Evolutionary conservation across 2,888 invertebrate genomes (phyloP), one percentile per base, ranked within the genome.

Genomic region (Cepaea hortensis): DNA sequence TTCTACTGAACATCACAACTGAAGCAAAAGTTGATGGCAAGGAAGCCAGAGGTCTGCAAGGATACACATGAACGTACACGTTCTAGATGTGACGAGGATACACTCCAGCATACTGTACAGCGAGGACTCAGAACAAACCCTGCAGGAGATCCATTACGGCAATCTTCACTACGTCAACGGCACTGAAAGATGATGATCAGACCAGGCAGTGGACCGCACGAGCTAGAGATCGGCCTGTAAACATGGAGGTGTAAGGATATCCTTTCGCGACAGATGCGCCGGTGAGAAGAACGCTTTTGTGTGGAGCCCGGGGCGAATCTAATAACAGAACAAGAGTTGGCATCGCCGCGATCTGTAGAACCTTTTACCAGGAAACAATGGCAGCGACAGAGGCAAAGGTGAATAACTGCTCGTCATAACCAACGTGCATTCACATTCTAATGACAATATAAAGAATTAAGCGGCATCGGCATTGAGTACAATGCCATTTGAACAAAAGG

Each of bases 201-300:
- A 68, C n/a, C 5, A n/a, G 6, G n/a, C 4, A 11, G n/a, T 5
- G 18, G n/a, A n/a, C n/a, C 6, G 18, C n/a, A n/a, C 13, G n/a
- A 4, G 7, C 55, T 68, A 68, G 18, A 15, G 75, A 20, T 7
- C 70, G 4, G 50, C 48, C 5, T 9, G 48, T 70, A 81, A 81
- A 81, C 72, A 81, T 5, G 13, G 18, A 73, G 83, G 62, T 83
- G 75, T 83, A 55, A 75, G 61, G 73, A 62, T 83, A 83, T 61
- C 75, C 75, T 73, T 75, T 75, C 75, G 61, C 35, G 83, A 83
- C 83, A 83, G 83, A 83, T 83, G 83, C 83, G 75, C 61, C n/a
- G 3, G 73, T 18, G 46, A 62, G 73, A 62, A 75, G 35, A 23
- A 3, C 61, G 7, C 83, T 65, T 73, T 83, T 83, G 83, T 75